A percentile compares a stretch with the other conserved stretches of the same genome.
Evolutionary conservation across 2,113 vertebrate genomes (phyloP).

Genomic region (Talpa occidentalis): DNA sequence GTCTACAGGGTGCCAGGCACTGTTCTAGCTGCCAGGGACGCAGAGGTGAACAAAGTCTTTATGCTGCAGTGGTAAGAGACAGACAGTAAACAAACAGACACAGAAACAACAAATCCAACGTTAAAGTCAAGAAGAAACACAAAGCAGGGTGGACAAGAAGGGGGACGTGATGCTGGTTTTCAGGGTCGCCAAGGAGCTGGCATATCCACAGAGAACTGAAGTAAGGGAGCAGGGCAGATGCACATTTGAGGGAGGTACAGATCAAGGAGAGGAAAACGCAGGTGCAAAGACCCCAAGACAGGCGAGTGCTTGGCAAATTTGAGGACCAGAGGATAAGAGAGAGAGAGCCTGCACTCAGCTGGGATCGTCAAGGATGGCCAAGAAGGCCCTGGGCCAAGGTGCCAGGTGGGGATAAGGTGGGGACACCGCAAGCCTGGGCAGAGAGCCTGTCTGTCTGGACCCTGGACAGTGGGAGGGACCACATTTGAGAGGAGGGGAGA

Average conservation of each 20-base stretch:
- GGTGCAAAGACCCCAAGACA: not conserved
- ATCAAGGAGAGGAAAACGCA: not conserved
- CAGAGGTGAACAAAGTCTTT: not conserved
- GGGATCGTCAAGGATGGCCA: not conserved
- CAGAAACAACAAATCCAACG: not conserved
- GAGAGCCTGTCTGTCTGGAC: not conserved
- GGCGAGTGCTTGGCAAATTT: not conserved
- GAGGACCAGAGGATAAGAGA: not conserved
- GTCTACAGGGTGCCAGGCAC: not conserved
- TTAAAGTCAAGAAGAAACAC: not conserved
- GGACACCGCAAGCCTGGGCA: not conserved
- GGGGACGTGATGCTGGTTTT: not conserved
- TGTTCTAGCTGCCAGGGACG: not conserved
- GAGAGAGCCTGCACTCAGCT: not conserved
- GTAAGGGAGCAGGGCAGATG: not conserved
- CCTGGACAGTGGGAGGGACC: not conserved
- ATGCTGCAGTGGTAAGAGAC: not conserved
- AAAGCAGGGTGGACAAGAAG: not conserved
- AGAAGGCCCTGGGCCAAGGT: not conserved
- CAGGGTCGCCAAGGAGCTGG: not conserved
- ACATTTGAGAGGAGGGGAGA: not conserved
- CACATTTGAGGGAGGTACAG: not conserved
- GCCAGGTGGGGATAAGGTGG: not conserved
- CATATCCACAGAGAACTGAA: not conserved
- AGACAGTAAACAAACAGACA: not conserved